These are phyloP conservation scores for Gambusia yucatana DNA, from an alignment of 2,797 vertebrate genomes.

Conservation along the genomic window DNA sequence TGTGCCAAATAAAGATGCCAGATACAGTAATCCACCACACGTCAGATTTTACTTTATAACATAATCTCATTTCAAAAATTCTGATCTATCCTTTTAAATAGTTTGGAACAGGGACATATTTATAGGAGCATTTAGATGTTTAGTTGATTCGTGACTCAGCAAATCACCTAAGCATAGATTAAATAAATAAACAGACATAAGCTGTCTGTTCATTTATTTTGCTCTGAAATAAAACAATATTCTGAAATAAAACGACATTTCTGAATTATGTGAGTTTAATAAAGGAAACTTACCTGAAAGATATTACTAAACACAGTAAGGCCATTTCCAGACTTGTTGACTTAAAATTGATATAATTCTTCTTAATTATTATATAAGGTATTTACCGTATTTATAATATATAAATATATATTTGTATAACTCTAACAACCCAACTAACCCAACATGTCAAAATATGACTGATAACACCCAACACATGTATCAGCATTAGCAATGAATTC, in stretches of 20 bases:
- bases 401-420: too few species aligned
- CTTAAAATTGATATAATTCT: constrained; percentile 31
- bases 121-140: background rate
- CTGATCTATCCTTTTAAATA: background rate
- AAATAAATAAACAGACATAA: too few species aligned
- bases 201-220: too few species aligned
- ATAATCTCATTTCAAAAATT: background rate
- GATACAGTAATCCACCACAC: background rate
- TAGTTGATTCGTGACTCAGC: too few species aligned
- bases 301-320: background rate
- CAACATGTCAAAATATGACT: too few species aligned
- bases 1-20: background rate
- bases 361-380: constrained; percentile 16
- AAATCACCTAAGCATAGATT: too few species aligned
- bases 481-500: background rate
- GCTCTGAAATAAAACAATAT: too few species aligned
- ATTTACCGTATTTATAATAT: background rate
- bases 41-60: background rate
- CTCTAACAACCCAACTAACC: too few species aligned
- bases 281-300: background rate
- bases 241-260: background rate
- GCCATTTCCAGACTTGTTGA: constrained; percentile 19
- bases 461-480: too few species aligned
- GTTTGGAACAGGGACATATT: background rate
- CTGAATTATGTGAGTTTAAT: background rate